phyloP scores from a whole-genome alignment of 2,113 vertebrate genomes.

The Castor canadensis region DNA sequence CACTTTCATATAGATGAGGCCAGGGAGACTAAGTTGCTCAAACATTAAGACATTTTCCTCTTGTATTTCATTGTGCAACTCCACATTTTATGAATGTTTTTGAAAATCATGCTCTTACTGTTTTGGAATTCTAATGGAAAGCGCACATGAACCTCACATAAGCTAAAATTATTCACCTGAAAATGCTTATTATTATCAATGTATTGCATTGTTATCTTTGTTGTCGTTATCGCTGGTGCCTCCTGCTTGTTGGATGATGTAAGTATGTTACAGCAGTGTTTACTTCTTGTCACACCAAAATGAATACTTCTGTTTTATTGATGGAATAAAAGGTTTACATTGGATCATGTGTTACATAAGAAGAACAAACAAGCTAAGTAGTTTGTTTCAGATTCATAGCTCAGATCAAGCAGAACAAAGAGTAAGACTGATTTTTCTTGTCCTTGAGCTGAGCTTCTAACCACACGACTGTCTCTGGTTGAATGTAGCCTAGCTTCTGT shows the following conservation, averaged over 20 bases:
- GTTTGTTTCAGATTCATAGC: not conserved
- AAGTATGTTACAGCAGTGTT: not conserved
- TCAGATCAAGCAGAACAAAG: not conserved
- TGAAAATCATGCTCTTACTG: not conserved
- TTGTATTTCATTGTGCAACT: not conserved
- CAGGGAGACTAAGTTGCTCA: not conserved
- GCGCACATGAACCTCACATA: not conserved
- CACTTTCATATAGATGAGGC: conserved; percentile 41
- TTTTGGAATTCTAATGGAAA: not conserved
- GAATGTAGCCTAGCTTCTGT: not conserved
- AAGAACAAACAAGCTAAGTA: not conserved
- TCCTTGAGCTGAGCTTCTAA: not conserved
- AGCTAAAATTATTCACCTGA: not conserved
- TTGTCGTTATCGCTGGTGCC: not conserved
- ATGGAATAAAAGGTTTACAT: too few relatives aligned
- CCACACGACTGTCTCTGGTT: not conserved
- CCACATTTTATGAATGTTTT: not conserved
- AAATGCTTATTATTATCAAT: not conserved
- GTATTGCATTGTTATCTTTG: too few relatives aligned
- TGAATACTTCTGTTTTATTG: not conserved
- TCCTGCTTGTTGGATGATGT: not conserved
- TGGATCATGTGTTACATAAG: too few relatives aligned
- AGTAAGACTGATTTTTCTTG: not conserved
- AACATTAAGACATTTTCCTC: not conserved
- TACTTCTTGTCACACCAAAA: not conserved